A percentile compares a stretch with the other conserved stretches of the same genome.
These are phyloP conservation scores for Karalla daura DNA, from an alignment of 2,797 vertebrate species.

Conservation along the genomic window DNA sequence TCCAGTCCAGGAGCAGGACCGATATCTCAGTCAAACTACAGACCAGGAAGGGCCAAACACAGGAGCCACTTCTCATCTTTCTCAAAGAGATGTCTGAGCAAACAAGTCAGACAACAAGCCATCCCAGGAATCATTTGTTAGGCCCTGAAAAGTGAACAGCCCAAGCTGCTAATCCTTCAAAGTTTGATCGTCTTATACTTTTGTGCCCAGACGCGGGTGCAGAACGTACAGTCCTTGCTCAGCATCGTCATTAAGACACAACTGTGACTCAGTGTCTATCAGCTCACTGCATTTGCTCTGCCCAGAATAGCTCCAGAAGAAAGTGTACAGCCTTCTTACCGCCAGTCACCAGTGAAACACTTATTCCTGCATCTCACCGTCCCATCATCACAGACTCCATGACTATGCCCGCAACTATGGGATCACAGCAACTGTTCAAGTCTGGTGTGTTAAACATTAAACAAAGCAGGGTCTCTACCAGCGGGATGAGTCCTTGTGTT, in stretches of 20 bases:
- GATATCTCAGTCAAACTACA: slow-evolving; percentile 12
- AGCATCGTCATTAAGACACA: background rate
- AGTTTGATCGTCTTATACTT: background rate
- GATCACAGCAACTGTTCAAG: background rate
- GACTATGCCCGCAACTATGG: background rate
- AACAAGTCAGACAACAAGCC: background rate
- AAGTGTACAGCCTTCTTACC: slow-evolving; percentile 15
- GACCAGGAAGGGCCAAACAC: background rate
- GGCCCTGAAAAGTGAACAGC: background rate
- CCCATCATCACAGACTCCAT: background rate
- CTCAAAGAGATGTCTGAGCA: background rate
- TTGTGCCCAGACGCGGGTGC: background rate
- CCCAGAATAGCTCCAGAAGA: slow-evolving; percentile 46
- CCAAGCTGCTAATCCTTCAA: background rate
- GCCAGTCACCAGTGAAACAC: slow-evolving; percentile 5
- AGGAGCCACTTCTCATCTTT: background rate
- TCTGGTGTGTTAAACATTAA: background rate
- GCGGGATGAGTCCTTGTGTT: slow-evolving; percentile 59
- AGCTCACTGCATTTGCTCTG: slow-evolving; percentile 27
- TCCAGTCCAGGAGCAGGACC: slow-evolving; percentile 26
- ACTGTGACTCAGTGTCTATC: slow-evolving; percentile 3
- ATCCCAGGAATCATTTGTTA: background rate
- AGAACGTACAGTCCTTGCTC: background rate
- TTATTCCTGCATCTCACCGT: slow-evolving; percentile 27
- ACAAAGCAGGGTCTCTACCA: slow-evolving; percentile 53